A percentile compares a stretch with the other conserved stretches of the same genome.
Evolutionary conservation across 1,140 invertebrate species (phyloP).

Genomic region (Sipha flava): DNA sequence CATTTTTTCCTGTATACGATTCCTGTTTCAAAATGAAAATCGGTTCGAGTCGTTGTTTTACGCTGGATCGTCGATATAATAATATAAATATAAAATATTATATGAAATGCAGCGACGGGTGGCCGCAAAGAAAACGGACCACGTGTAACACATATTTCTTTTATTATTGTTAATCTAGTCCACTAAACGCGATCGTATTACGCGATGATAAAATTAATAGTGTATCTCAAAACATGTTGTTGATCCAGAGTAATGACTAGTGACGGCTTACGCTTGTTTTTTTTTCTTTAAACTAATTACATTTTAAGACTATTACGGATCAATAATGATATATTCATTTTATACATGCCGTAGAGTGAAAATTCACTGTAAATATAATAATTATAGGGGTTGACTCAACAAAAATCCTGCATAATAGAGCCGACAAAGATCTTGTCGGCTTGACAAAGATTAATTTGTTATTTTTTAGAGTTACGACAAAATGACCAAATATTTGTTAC

Average conservation of each 20-base stretch:
- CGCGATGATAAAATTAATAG: no score
- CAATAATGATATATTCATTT: background rate
- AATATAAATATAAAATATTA: no score
- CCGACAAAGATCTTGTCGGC: background rate
- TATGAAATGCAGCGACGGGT: no score
- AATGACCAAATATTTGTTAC: background rate
- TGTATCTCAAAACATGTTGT: no score
- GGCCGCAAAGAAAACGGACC: no score
- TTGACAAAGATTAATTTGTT: background rate
- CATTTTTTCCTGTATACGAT: no score
- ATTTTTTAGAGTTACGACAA: background rate
- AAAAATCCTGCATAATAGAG: slow-evolving; percentile 3
- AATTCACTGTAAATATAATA: background rate
- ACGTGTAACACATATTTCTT: no score
- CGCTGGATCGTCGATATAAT: no score
- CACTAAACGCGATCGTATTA: no score
- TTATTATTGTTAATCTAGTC: no score
- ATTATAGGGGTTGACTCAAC: background rate
- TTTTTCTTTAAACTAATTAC: background rate
- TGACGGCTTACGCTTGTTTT: background rate
- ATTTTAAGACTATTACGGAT: background rate
- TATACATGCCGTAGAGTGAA: background rate
- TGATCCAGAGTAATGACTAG: background rate
- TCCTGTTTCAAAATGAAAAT: no score
- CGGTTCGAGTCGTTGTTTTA: no score